These are phyloP conservation scores for Dolichallabes microphthalmus DNA, from an alignment of 2,113 vertebrate genomes.

Conservation along the genomic window DNA sequence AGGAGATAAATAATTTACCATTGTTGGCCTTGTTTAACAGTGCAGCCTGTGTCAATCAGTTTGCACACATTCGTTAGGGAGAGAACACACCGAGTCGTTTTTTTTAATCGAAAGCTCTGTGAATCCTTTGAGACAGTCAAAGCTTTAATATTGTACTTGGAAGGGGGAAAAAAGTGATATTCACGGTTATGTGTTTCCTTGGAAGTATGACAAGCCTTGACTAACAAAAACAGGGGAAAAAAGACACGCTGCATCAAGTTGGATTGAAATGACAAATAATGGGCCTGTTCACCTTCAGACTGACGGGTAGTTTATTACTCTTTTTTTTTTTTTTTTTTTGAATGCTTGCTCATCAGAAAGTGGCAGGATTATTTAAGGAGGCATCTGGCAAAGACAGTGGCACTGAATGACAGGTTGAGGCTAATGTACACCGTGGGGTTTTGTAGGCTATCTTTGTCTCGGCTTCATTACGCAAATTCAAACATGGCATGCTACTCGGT, in stretches of 20 bases:
- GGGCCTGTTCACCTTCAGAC: slow-evolving; percentile 36
- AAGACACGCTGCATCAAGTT: slow-evolving; percentile 16
- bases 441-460: slow-evolving; percentile 22
- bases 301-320: slow-evolving; percentile 15
- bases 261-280: slow-evolving; percentile 40
- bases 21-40: slow-evolving; percentile 56
- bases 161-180: slow-evolving; percentile 2
- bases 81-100: background rate
- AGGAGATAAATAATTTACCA: slow-evolving; percentile 69
- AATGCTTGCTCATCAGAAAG: slow-evolving; percentile 31
- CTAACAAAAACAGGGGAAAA: slow-evolving; percentile 26
- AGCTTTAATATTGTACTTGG: slow-evolving; percentile 1
- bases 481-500: background rate
- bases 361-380: slow-evolving; percentile 30
- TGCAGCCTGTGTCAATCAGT: background rate
- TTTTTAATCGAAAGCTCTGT: background rate
- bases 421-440: background rate
- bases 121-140: slow-evolving; percentile 25
- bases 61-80: background rate
- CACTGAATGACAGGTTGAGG: slow-evolving; percentile 26
- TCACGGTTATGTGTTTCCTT: slow-evolving; percentile 17
- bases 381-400: slow-evolving; percentile 5
- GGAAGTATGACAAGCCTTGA: slow-evolving; percentile 30
- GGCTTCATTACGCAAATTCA: slow-evolving; percentile 14
- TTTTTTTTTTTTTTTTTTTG: slow-evolving; percentile 15